Base-by-base conservation (phyloP, 2,888 invertebrate genomes). In the Odontothrips loti region DNA sequence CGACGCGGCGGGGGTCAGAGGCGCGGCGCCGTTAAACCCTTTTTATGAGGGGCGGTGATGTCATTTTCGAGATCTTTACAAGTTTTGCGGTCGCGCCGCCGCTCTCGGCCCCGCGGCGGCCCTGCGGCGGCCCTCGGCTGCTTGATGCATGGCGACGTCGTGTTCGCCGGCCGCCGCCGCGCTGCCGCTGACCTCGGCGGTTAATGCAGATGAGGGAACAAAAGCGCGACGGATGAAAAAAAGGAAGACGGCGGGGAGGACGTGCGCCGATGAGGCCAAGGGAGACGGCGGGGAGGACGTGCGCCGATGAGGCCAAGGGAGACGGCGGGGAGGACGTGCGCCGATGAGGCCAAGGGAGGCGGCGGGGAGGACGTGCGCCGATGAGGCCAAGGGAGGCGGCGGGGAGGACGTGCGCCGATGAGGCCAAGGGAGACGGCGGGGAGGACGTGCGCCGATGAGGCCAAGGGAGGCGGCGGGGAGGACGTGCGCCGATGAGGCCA, bases 41-140 rank as follows among this genome's bases (percentile, higher is more conserved):
- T 75, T 75, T 75, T 27, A 75, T 75, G 68, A 27, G 11, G 23
- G 68, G 27, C 68, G 68, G 23, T 27, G 68, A 12, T n/a, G 68
- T 75, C 68, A 75, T 75, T 75, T 75, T n/a, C 68, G 27, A 75
- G 68, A 75, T 75, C 68, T 75, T 75, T 23, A 11, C 27, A 75
- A 75, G 68, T 75, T 75, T 75, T 17, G 58, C 58, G 17, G 15
- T 20, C 17, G 51, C 51, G 51, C 51, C 51, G 3, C 51, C 12
- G 12, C 58, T 1, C 51, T 51, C 58, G 58, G 15, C 15, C 15
- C 17, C 58, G 58, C 17, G 15, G 15, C 58, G 6, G 51, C 51
- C 51, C 9, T 20, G 51, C 51, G 51, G 51, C 58, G 12, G 58
- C 58, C 17, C 6, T 58, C 17, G 58, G 17, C 58, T 15, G 17